A percentile compares a stretch with the other conserved stretches of the same genome.
These are phyloP conservation scores for Chunga burmeisteri DNA, from an alignment of 2,113 vertebrate genomes.

Conservation along the genomic window DNA sequence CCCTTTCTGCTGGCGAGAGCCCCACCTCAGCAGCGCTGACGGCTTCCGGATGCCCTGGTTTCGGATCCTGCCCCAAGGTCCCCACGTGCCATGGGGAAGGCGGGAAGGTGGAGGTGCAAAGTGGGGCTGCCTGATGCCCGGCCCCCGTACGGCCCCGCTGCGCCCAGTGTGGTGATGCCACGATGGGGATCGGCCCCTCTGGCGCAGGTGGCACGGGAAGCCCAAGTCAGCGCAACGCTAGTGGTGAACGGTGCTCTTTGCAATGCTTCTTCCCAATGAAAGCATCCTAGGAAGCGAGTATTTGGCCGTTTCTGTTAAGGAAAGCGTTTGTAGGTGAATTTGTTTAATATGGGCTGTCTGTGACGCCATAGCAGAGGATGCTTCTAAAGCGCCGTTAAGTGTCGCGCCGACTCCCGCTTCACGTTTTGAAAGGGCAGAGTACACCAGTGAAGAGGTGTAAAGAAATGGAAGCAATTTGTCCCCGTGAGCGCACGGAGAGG, in stretches of 20 bases:
- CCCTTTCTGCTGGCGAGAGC: neutral
- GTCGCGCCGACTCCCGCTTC: constrained; percentile 23
- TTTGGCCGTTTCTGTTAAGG: neutral
- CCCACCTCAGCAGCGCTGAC: neutral
- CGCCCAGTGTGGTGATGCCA: no score
- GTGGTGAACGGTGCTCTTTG: neutral
- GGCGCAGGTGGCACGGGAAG: neutral
- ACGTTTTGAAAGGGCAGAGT: constrained; percentile 43
- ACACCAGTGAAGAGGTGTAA: neutral
- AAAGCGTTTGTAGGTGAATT: neutral
- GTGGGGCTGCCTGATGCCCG: neutral
- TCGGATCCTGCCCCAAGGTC: neutral
- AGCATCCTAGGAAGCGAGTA: neutral
- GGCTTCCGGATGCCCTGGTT: neutral
- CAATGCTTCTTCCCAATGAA: neutral
- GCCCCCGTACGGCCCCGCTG: neutral
- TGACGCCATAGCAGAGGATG: constrained; percentile 13
- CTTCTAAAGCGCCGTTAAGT: constrained; percentile 31
- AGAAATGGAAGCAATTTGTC: constrained; percentile 55
- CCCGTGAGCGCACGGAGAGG: neutral
- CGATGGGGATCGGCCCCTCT: neutral
- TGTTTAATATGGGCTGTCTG: constrained; percentile 42
- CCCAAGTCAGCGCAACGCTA: neutral
- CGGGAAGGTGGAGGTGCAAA: neutral
- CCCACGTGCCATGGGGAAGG: neutral